phyloP scores from a whole-genome alignment of 2,797 vertebrate species.

The Sebastes wilsoni region DNA sequence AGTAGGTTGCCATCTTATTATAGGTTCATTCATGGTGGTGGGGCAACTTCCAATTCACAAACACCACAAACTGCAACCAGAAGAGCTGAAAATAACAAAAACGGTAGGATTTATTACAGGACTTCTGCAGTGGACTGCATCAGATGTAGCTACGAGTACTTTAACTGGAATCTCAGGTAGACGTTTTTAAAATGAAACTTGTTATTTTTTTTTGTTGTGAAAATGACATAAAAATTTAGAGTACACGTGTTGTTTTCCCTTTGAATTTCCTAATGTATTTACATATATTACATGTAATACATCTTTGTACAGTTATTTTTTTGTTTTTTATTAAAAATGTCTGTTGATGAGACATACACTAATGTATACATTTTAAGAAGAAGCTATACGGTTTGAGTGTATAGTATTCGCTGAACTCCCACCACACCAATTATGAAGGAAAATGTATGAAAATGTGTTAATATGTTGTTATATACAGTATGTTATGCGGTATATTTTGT shows the following conservation, averaged over 20 bases:
- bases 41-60: not conserved
- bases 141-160: not conserved
- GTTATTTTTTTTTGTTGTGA: not conserved
- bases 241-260: not conserved
- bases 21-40: not conserved
- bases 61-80: not conserved
- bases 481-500: not conserved
- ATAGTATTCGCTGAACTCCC: not conserved
- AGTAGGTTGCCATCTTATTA: not conserved
- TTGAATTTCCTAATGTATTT: not conserved
- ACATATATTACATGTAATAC: not conserved
- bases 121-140: not conserved
- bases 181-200: not conserved
- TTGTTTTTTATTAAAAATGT: not conserved
- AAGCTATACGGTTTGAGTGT: not conserved
- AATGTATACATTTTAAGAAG: not conserved
- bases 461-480: not conserved
- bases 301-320: not conserved
- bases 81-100: not conserved
- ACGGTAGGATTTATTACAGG: not conserved
- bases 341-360: not conserved
- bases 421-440: not conserved
- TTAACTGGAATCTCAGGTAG: not conserved
- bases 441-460: not conserved
- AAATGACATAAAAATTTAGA: not conserved